Conservation (phyloP, 1,140 invertebrate genomes). For the Daktulosphaira vitifoliae region DNA sequence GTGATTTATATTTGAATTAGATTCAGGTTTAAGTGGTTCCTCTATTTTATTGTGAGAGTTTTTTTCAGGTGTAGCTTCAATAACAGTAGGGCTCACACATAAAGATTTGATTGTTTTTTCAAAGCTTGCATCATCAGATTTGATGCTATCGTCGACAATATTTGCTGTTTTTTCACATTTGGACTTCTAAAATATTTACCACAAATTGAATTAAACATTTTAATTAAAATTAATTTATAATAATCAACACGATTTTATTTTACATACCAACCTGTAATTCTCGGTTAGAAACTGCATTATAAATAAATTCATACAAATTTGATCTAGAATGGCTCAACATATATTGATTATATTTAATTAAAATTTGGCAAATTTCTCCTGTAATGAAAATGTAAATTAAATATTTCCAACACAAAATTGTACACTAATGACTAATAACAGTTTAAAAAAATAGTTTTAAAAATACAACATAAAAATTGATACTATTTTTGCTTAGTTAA, state of each 20-base stretch:
- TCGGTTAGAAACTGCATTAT: constrained; percentile 7
- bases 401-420: too few species aligned
- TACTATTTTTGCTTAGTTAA: too few species aligned
- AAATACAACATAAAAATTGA: too few species aligned
- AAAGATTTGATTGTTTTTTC: neutral
- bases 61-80: constrained; percentile 22
- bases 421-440: too few species aligned
- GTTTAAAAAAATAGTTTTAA: too few species aligned
- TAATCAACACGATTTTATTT: too few species aligned
- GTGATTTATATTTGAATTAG: neutral
- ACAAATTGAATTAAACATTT: too few species aligned
- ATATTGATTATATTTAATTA: constrained; percentile 17
- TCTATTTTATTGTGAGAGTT: too few species aligned
- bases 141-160: too few species aligned
- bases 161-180: too few species aligned
- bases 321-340: neutral
- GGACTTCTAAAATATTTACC: too few species aligned
- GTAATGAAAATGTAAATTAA: neutral
- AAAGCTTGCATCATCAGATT: neutral
- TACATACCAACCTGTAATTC: constrained; percentile 9
- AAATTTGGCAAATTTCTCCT: constrained; percentile 24
- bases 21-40: neutral
- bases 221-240: too few species aligned
- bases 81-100: neutral
- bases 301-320: constrained; percentile 25